phyloP scores from a whole-genome alignment of 2,888 invertebrate species.

The Parasteatoda lunata region DNA sequence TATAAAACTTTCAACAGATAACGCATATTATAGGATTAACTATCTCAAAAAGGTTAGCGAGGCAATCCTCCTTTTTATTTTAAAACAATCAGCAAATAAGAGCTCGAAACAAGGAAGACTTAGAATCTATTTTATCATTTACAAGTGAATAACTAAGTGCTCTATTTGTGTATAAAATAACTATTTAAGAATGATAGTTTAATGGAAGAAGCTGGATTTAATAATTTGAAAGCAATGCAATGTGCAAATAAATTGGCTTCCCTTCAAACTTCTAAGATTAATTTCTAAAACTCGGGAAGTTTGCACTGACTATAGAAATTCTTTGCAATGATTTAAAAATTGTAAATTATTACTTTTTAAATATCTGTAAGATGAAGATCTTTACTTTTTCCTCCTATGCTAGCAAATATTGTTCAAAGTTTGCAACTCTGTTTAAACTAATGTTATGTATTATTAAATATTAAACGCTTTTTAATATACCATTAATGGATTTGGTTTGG shows the following conservation, averaged over 20 bases:
- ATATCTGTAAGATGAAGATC: too few relatives aligned
- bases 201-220: neutral
- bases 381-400: too few relatives aligned
- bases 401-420: too few relatives aligned
- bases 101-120: neutral
- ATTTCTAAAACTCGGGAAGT: neutral
- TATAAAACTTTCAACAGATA: neutral
- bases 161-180: neutral
- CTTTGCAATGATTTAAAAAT: too few relatives aligned
- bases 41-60: neutral
- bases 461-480: too few relatives aligned
- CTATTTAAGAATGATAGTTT: neutral
- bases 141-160: neutral
- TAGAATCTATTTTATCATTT: neutral
- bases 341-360: too few relatives aligned
- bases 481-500: too few relatives aligned
- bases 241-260: too few relatives aligned
- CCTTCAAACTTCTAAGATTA: neutral
- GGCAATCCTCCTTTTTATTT: neutral
- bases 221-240: neutral
- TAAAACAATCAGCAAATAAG: neutral
- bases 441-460: too few relatives aligned
- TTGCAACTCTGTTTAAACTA: too few relatives aligned
- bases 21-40: neutral
- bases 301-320: neutral